A percentile compares a stretch with the other conserved stretches of the same genome.
These are phyloP conservation scores for Pachyramphus minor DNA, from an alignment of 2,113 vertebrate species.

Conservation along the genomic window DNA sequence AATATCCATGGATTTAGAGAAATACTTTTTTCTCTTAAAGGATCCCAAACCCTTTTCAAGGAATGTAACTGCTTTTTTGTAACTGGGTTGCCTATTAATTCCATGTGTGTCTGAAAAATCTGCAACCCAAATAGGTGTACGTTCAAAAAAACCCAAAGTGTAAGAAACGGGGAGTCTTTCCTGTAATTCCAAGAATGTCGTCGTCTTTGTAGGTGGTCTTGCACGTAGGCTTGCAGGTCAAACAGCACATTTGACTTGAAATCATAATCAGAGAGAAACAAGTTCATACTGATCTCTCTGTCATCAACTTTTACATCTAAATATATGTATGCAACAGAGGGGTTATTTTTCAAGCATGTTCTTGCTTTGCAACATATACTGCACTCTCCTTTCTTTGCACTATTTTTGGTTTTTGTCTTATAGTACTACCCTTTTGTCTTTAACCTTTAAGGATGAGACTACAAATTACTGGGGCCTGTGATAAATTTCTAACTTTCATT, in stretches of 20 bases:
- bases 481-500: not conserved
- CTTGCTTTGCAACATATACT: not conserved
- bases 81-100: not conserved
- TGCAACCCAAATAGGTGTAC: not conserved
- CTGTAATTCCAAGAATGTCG: not conserved
- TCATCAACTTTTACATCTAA: not conserved
- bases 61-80: not conserved
- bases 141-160: not conserved
- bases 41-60: not conserved
- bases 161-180: not conserved
- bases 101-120: not conserved
- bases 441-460: not conserved
- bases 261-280: not conserved
- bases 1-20: not conserved
- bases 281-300: not conserved
- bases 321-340: not conserved
- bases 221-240: not conserved
- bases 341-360: not conserved
- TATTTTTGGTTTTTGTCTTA: not conserved
- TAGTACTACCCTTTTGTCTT: not conserved
- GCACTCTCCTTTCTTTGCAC: not conserved
- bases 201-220: not conserved
- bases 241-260: not conserved
- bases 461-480: not conserved
- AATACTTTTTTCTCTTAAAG: not conserved